These are phyloP conservation scores for Tetrapedia diversipes DNA, from an alignment of 2,888 invertebrate species.

Conservation along the genomic window DNA sequence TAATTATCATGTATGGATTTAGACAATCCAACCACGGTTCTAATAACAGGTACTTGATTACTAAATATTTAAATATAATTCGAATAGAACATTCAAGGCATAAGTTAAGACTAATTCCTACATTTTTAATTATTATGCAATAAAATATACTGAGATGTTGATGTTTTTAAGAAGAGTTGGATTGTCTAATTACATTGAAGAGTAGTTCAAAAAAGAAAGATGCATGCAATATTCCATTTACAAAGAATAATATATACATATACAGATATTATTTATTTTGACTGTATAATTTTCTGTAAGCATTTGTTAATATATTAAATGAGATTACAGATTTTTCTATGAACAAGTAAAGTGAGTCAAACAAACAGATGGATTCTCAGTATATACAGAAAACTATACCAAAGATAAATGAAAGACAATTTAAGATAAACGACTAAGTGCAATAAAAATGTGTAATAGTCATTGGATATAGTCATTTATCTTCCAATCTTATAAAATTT, in stretches of 20 bases:
- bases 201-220: constrained; percentile 47
- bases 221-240: constrained; percentile 64
- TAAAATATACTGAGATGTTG: constrained; percentile 50
- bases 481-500: neutral
- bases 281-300: constrained; percentile 41
- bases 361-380: constrained; percentile 6
- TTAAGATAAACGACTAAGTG: constrained; percentile 6
- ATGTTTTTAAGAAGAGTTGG: constrained; percentile 50
- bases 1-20: constrained; percentile 35
- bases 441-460: constrained; percentile 20
- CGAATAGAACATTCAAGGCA: constrained; percentile 3
- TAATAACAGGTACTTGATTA: constrained; percentile 27
- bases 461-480: neutral
- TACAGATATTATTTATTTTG: constrained; percentile 63
- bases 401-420: constrained; percentile 36
- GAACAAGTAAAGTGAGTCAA: constrained; percentile 12
- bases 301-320: constrained; percentile 42
- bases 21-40: constrained; percentile 47
- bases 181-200: constrained; percentile 50
- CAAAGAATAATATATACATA: constrained; percentile 62
- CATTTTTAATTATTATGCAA: constrained; percentile 39
- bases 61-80: constrained; percentile 9
- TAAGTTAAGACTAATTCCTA: constrained; percentile 40
- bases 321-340: constrained; percentile 47
- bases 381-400: constrained; percentile 22